These are phyloP conservation scores for Siniperca chuatsi DNA, from an alignment of 2,113 vertebrate species.

Conservation along the genomic window DNA sequence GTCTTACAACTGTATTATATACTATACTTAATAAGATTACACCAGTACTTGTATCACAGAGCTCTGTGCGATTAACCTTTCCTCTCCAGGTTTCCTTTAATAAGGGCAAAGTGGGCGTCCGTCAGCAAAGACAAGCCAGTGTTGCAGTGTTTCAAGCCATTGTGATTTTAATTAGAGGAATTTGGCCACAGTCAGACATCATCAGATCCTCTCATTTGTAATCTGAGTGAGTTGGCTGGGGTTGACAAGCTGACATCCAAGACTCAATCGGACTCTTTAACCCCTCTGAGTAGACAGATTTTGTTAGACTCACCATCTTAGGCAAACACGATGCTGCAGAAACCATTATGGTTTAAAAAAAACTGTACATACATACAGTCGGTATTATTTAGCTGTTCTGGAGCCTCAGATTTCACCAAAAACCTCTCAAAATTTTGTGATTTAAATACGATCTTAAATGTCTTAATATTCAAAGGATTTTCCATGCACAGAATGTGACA, in stretches of 20 bases:
- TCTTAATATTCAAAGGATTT: neutral
- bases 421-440: neutral
- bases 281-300: constrained; percentile 61
- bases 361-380: neutral
- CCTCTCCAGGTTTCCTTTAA: constrained; percentile 56
- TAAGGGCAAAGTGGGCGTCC: constrained; percentile 61
- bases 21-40: constrained; percentile 65
- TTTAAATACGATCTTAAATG: neutral
- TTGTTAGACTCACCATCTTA: constrained; percentile 41
- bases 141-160: constrained; percentile 56
- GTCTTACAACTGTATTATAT: constrained; percentile 43
- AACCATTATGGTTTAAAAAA: neutral
- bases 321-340: constrained; percentile 12
- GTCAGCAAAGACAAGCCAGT: constrained; percentile 50
- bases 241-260: constrained; percentile 63
- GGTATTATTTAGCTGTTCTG: neutral
- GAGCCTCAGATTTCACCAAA: neutral
- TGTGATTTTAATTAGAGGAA: constrained; percentile 79
- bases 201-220: constrained; percentile 76
- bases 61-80: constrained; percentile 66
- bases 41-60: constrained; percentile 49
- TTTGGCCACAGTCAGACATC: constrained; percentile 61
- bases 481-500: neutral
- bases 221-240: constrained; percentile 67
- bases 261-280: constrained; percentile 65